These are phyloP conservation scores for Drosophila teissieri DNA, from an alignment of 1,140 invertebrate genomes.

Conservation along the genomic window DNA sequence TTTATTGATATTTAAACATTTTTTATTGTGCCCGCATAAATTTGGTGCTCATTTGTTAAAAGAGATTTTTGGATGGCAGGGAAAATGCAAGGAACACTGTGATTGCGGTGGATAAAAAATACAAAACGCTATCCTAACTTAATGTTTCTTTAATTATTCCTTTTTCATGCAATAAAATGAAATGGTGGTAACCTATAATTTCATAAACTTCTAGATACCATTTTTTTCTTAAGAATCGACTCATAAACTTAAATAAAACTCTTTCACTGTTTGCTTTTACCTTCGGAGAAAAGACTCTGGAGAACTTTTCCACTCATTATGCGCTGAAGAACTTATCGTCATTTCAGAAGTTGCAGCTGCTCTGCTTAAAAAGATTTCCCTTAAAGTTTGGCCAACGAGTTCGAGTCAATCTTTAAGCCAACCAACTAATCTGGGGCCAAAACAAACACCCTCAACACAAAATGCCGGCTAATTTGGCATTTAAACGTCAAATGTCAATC, in stretches of 20 bases:
- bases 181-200: too few relatives aligned
- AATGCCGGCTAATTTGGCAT: conserved; percentile 77
- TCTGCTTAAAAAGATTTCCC: conserved; percentile 18
- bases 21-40: conserved; percentile 72
- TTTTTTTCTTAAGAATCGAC: neutral
- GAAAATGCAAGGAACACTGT: neutral
- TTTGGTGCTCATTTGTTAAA: conserved; percentile 56
- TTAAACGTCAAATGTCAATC: conserved; percentile 82
- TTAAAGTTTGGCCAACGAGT: conserved; percentile 18
- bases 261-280: neutral
- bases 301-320: conserved; percentile 70
- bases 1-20: conserved; percentile 81
- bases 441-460: conserved; percentile 36
- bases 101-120: neutral
- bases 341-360: conserved; percentile 54
- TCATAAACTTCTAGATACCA: too few relatives aligned
- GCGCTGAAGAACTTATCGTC: conserved; percentile 29
- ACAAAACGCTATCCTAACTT: too few relatives aligned
- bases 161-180: too few relatives aligned
- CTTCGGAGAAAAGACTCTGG: conserved; percentile 5
- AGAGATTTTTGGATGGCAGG: neutral
- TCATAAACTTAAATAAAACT: neutral
- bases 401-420: conserved; percentile 48
- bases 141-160: too few relatives aligned
- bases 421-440: conserved; percentile 19